A percentile compares a stretch with the other conserved stretches of the same genome.
Conservation (phyloP, 2,113 vertebrate genomes). For the Scortum barcoo region DNA sequence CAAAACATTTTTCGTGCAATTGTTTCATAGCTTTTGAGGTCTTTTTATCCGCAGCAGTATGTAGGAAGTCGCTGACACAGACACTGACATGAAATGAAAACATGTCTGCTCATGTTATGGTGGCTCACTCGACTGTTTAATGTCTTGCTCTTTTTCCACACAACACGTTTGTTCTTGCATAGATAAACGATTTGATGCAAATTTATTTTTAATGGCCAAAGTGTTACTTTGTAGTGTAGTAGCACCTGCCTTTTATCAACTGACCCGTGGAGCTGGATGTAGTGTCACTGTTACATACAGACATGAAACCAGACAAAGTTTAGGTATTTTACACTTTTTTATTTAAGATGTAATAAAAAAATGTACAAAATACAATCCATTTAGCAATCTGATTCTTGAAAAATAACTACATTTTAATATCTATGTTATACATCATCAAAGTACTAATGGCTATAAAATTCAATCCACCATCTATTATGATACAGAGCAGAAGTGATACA, state of each 20-base stretch:
- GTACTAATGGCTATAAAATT: neutral
- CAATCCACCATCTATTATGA: neutral
- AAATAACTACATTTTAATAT: too few species aligned
- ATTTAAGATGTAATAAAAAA: neutral
- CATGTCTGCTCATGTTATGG: neutral
- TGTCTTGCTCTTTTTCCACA: neutral
- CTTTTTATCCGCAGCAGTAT: neutral
- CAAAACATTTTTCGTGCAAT: neutral
- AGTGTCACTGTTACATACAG: neutral
- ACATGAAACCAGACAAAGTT: neutral
- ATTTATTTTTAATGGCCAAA: neutral
- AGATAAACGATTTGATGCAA: neutral
- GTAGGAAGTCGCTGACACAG: neutral
- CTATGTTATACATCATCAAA: neutral
- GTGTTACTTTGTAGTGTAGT: too few species aligned
- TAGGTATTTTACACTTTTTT: slow-evolving; percentile 12
- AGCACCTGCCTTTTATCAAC: neutral
- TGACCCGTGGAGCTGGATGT: neutral
- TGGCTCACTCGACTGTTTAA: neutral
- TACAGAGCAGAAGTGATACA: neutral
- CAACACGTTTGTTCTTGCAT: neutral
- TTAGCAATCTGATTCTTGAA: too few species aligned
- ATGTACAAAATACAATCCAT: neutral
- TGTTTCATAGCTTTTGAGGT: neutral
- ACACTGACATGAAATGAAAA: slow-evolving; percentile 7